These are phyloP conservation scores for Aulostomus chinensis DNA, from an alignment of 2,797 vertebrate genomes.

Conservation along the genomic window DNA sequence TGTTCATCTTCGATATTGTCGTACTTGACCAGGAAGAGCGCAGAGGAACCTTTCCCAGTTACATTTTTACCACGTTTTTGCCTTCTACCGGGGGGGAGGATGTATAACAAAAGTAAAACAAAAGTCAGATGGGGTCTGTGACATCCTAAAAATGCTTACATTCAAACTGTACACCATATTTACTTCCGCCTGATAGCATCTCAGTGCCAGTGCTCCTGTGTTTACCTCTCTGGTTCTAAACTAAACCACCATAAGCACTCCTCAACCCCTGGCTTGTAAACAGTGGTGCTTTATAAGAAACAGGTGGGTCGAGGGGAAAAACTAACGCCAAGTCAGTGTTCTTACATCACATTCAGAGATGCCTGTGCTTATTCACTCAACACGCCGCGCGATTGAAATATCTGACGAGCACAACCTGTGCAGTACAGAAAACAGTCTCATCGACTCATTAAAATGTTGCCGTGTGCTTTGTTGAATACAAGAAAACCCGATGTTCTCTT, in stretches of 20 bases:
- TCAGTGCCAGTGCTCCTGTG: constrained; percentile 33
- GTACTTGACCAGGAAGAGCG: too few species aligned
- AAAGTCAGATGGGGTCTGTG: constrained; percentile 6
- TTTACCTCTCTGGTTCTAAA: constrained; percentile 58
- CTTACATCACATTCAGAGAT: background rate
- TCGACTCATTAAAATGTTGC: too few species aligned
- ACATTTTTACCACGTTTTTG: too few species aligned
- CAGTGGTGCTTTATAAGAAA: constrained; percentile 57
- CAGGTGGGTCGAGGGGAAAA: constrained; percentile 50
- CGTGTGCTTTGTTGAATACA: too few species aligned
- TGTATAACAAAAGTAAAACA: constrained; percentile 27
- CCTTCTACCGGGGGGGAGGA: constrained; percentile 8
- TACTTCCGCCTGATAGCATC: constrained; percentile 35
- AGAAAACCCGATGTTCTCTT: too few species aligned
- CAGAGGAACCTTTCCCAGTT: too few species aligned
- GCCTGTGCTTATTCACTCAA: background rate
- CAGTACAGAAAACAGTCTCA: too few species aligned
- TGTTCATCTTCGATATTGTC: background rate
- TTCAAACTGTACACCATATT: constrained; percentile 11
- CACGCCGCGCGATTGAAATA: too few species aligned
- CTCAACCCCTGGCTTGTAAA: constrained; percentile 55
- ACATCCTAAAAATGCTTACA: constrained; percentile 24
- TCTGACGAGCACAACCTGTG: too few species aligned
- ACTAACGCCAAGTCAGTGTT: background rate
- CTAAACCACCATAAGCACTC: constrained; percentile 44